Percentiles rank a stretch among this genome's conserved stretches.
phyloP scores from a whole-genome alignment of 2,113 vertebrate genomes.

The Tachycineta bicolor region DNA sequence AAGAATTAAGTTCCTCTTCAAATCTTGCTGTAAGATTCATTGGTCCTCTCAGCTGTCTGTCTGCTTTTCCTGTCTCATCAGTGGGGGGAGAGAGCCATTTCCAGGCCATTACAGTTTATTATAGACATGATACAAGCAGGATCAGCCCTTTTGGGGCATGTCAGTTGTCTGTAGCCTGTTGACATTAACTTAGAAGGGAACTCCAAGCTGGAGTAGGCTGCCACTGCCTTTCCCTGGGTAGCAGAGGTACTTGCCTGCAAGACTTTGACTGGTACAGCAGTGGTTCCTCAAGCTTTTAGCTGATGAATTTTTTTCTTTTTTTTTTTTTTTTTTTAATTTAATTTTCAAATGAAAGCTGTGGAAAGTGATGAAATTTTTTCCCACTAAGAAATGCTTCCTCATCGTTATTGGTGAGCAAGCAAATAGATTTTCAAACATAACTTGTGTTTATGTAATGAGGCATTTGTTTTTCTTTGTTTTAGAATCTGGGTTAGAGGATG shows the following conservation, averaged over 20 bases:
- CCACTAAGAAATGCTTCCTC: neutral
- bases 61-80: neutral
- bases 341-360: neutral
- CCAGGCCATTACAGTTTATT: neutral
- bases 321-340: neutral
- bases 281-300: neutral
- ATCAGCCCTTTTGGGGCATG: neutral
- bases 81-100: neutral
- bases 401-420: neutral
- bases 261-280: neutral
- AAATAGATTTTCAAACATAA: slow-evolving; percentile 22
- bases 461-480: slow-evolving; percentile 57
- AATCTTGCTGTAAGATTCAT: rapidly evolving
- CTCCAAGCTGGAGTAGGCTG: neutral
- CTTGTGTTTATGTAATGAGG: slow-evolving; percentile 42
- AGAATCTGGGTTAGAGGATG: slow-evolving; percentile 49
- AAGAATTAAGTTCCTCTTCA: neutral
- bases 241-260: neutral
- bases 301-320: neutral
- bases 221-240: neutral
- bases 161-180: neutral
- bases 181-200: neutral
- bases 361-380: neutral
- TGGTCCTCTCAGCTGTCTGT: neutral
- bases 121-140: neutral